These are phyloP conservation scores for Dynastes tityus DNA, from an alignment of 2,888 invertebrate genomes.

Conservation along the genomic window DNA sequence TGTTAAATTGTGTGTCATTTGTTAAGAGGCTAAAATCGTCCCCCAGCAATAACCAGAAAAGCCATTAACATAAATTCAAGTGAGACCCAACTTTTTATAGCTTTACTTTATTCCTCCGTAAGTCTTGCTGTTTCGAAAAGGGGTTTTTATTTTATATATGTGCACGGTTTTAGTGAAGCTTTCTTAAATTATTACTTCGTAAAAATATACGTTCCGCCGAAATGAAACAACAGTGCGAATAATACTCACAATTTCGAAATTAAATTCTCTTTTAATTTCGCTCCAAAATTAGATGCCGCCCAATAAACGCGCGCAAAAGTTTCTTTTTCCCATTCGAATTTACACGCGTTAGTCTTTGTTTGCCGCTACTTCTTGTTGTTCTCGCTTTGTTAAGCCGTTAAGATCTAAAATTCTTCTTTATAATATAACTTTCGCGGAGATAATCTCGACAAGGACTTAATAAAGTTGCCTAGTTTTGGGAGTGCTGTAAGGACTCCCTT, in stretches of 20 bases:
- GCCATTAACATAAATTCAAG: slow-evolving; percentile 65
- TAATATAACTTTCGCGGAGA: slow-evolving; percentile 30
- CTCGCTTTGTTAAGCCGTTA: slow-evolving; percentile 24
- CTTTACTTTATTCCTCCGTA: slow-evolving; percentile 63
- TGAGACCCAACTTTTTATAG: slow-evolving; percentile 63
- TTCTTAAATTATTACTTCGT: slow-evolving; percentile 55
- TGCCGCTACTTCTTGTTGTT: background rate
- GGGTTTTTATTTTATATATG: slow-evolving; percentile 62
- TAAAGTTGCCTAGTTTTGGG: slow-evolving; percentile 19
- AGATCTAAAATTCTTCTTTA: slow-evolving; percentile 3
- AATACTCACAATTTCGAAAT: slow-evolving; percentile 41
- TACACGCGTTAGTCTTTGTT: slow-evolving; percentile 18
- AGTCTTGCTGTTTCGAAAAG: slow-evolving; percentile 59
- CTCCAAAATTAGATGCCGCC: slow-evolving; percentile 26
- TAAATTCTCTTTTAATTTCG: slow-evolving; percentile 47
- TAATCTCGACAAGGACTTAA: slow-evolving; percentile 12
- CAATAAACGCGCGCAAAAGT: slow-evolving; percentile 30
- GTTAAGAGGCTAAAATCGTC: slow-evolving; percentile 47
- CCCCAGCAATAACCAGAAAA: slow-evolving; percentile 57
- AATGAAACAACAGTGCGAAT: slow-evolving; percentile 44
- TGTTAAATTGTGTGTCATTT: slow-evolving; percentile 36
- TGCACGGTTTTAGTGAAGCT: slow-evolving; percentile 58
- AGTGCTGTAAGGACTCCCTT: background rate
- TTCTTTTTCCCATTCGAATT: slow-evolving; percentile 32
- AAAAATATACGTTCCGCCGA: slow-evolving; percentile 38